Conservation (phyloP, 2,888 invertebrate genomes). For the Pyralis farinalis region DNA sequence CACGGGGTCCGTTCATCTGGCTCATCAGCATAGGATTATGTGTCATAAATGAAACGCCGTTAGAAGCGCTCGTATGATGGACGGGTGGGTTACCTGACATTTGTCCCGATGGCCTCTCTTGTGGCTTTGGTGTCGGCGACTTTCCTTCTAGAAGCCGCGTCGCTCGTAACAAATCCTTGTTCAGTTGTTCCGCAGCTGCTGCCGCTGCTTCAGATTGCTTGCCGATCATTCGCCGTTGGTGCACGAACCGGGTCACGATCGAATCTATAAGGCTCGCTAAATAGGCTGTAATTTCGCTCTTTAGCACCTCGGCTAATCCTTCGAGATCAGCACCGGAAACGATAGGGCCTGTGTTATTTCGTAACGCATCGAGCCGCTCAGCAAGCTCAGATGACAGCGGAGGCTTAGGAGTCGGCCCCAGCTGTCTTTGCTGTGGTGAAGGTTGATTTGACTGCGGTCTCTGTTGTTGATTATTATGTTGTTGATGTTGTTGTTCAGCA, state of each 20-base stretch:
- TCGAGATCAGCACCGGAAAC: constrained; percentile 91
- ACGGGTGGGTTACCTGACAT: constrained; percentile 81
- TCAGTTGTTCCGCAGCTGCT: constrained; percentile 91
- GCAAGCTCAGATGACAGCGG: constrained; percentile 85
- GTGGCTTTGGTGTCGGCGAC: constrained; percentile 87
- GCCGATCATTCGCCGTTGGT: constrained; percentile 87
- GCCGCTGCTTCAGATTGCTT: constrained; percentile 90
- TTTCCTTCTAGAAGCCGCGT: constrained; percentile 91
- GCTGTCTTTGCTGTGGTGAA: constrained; percentile 76
- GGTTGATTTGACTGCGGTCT: constrained; percentile 82
- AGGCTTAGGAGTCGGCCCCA: constrained; percentile 67
- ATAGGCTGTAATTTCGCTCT: constrained; percentile 93
- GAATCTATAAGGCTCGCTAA: constrained; percentile 93
- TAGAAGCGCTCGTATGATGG: constrained; percentile 66
- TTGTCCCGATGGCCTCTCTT: constrained; percentile 81
- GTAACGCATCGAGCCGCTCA: constrained; percentile 88
- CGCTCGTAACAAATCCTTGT: constrained; percentile 91
- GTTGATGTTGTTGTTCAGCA: constrained; percentile 73
- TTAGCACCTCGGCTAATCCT: constrained; percentile 94
- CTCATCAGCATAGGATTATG: constrained; percentile 71
- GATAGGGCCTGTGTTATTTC: constrained; percentile 85
- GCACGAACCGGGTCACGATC: constrained; percentile 91
- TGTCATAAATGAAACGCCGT: constrained; percentile 70
- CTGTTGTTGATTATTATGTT: constrained; percentile 76
- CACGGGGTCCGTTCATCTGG: constrained; percentile 82